Percentiles rank a stretch among this genome's conserved stretches.
Evolutionary conservation across 2,797 vertebrate species (phyloP).

Genomic region (Helicolenus hilgendorfi): DNA sequence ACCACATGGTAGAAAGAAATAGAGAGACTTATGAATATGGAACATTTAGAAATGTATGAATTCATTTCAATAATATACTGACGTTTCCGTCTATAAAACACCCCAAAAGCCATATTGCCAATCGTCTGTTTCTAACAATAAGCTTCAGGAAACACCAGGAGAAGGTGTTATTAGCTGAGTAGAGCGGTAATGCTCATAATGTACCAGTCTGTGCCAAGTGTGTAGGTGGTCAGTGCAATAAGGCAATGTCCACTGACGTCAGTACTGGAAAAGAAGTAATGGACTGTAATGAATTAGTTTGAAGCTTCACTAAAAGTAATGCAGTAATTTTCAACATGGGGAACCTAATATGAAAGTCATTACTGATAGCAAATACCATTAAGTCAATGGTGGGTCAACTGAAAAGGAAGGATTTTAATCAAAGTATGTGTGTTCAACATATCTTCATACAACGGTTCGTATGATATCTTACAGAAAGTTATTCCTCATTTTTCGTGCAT

Average conservation of each 20-base stretch:
- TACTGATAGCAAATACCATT: background rate
- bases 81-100: background rate
- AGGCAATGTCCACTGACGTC: background rate
- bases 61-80: background rate
- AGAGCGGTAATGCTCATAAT: background rate
- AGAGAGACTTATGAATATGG: background rate
- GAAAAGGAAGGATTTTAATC: background rate
- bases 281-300: background rate
- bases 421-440: background rate
- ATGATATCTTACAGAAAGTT: too few species aligned
- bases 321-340: background rate
- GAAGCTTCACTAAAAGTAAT: background rate
- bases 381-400: background rate
- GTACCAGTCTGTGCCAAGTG: background rate
- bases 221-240: conserved; percentile 3
- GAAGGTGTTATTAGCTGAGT: background rate
- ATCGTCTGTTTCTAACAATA: background rate
- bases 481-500: too few species aligned
- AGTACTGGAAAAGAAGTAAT: background rate
- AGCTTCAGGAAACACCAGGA: background rate
- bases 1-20: background rate
- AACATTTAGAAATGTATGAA: conserved; percentile 3
- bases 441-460: background rate
- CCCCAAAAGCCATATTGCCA: background rate
- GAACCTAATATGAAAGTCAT: background rate